A percentile compares a stretch with the other conserved stretches of the same genome.
These are phyloP conservation scores for Sweltsa coloradensis DNA, from an alignment of 1,140 invertebrate species.

Conservation along the genomic window DNA sequence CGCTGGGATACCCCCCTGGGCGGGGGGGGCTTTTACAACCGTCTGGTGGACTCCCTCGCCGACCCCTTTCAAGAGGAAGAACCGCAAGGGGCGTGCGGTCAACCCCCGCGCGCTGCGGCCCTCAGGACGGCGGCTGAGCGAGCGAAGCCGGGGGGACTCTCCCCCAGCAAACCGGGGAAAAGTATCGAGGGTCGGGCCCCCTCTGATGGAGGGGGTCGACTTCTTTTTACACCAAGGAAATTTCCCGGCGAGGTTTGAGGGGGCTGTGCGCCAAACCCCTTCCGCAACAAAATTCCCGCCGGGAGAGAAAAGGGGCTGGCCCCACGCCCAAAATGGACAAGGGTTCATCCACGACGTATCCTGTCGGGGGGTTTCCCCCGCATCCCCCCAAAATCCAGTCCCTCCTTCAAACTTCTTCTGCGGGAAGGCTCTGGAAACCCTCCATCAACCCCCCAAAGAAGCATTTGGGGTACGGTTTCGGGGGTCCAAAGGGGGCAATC, in stretches of 20 bases:
- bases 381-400: no score
- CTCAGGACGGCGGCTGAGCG: constrained; percentile 50
- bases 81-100: constrained; percentile 32
- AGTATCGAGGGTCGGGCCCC: constrained; percentile 42
- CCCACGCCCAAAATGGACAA: no score
- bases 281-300: no score
- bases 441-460: no score
- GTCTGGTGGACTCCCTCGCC: constrained; percentile 67
- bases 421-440: no score
- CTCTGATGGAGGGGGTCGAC: constrained; percentile 41
- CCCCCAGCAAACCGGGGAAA: constrained; percentile 41
- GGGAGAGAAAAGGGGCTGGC: no score
- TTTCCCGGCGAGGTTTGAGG: constrained; percentile 47
- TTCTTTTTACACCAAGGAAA: constrained; percentile 47
- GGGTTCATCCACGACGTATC: no score
- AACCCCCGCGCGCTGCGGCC: constrained; percentile 38
- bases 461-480: no score
- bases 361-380: no score
- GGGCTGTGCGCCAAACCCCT: constrained; percentile 47
- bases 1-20: constrained; percentile 62
- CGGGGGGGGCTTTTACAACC: constrained; percentile 72
- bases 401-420: no score
- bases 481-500: no score
- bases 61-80: constrained; percentile 42
- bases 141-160: constrained; percentile 42